Percentiles rank a stretch among this genome's conserved stretches.
These are phyloP conservation scores for Diloba caeruleocephala DNA, from an alignment of 2,888 invertebrate genomes.

Conservation along the genomic window DNA sequence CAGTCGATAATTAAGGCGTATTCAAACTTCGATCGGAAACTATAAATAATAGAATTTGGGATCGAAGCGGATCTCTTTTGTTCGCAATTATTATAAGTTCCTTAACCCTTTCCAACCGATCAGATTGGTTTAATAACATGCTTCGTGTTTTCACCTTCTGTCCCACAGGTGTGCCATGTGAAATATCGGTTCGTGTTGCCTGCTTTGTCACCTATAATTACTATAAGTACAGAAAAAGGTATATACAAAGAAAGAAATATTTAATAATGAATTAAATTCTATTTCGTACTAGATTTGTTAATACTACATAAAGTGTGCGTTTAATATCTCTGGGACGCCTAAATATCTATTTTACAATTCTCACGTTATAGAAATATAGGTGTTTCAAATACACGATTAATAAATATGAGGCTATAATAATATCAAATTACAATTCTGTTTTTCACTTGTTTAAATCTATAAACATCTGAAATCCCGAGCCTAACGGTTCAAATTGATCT, in stretches of 20 bases:
- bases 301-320: no score
- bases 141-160: conserved; percentile 76
- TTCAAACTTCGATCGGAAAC: conserved; percentile 87
- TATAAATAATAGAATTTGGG: conserved; percentile 87
- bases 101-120: conserved; percentile 87
- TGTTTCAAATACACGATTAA: conserved; percentile 9
- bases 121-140: conserved; percentile 84
- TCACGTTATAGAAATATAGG: neutral
- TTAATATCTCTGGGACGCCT: no score
- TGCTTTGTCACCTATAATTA: conserved; percentile 14
- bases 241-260: no score
- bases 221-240: no score
- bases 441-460: conserved; percentile 23
- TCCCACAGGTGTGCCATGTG: conserved; percentile 77
- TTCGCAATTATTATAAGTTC: conserved; percentile 82
- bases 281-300: no score
- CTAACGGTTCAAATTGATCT: conserved; percentile 65
- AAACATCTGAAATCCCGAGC: conserved; percentile 44
- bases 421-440: conserved; percentile 16
- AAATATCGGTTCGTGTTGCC: conserved; percentile 40
- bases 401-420: conserved; percentile 10
- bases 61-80: conserved; percentile 88
- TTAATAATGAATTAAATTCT: no score
- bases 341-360: conserved; percentile 1
- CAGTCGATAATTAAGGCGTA: conserved; percentile 88